Percentiles rank a stretch among this genome's conserved stretches.
Evolutionary conservation across 2,113 vertebrate genomes (phyloP).

Genomic region (Pavo muticus): DNA sequence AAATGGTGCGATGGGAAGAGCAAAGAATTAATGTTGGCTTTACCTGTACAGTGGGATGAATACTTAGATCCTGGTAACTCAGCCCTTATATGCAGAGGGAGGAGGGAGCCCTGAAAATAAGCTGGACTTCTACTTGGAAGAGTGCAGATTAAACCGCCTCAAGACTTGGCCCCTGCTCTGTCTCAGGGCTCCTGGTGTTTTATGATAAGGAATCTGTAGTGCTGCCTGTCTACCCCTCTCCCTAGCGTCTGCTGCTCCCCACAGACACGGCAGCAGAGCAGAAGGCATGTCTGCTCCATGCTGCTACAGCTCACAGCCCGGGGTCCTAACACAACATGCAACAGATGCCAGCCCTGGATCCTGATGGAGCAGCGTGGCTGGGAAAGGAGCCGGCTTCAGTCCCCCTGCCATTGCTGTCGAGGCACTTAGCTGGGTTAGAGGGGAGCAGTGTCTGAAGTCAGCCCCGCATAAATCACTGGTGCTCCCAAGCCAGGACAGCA

Average conservation of each 20-base stretch:
- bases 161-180: neutral
- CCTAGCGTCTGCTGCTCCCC: conserved; percentile 38
- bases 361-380: neutral
- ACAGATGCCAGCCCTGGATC: conserved; percentile 53
- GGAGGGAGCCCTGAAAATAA: neutral
- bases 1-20: neutral
- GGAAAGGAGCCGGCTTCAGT: neutral
- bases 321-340: conserved; percentile 20
- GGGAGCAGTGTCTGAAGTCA: neutral
- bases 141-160: neutral
- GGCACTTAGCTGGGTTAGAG: neutral
- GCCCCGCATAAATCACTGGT: neutral
- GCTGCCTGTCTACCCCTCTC: neutral
- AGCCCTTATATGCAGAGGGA: neutral
- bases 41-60: neutral
- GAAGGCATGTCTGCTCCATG: conserved; percentile 45
- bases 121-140: neutral
- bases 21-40: conserved; percentile 34
- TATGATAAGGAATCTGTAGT: neutral
- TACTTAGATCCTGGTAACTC: conserved; percentile 3
- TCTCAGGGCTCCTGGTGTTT: conserved; percentile 1
- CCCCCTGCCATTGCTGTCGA: accelerated
- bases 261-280: conserved; percentile 19
- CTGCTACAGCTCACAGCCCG: conserved; percentile 44
- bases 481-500: neutral